phyloP scores from a whole-genome alignment of 2,797 vertebrate genomes.

The Takifugu rubripes region DNA sequence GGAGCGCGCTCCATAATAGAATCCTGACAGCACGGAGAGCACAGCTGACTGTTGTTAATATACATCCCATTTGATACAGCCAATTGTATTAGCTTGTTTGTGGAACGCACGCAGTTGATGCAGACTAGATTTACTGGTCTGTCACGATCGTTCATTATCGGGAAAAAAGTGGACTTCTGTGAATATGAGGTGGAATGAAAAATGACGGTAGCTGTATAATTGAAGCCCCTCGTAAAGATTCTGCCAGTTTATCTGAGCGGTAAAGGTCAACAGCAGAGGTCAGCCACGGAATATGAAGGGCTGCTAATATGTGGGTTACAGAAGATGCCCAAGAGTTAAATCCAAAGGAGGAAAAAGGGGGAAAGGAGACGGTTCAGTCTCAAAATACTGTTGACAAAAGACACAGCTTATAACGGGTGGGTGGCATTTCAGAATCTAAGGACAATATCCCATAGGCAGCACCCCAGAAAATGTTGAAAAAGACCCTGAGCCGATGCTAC shows the following conservation, averaged over 20 bases:
- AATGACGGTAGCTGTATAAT: constrained; percentile 36
- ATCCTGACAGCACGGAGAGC: constrained; percentile 72
- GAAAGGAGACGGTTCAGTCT: constrained; percentile 15
- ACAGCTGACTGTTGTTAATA: constrained; percentile 73
- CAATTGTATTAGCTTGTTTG: constrained; percentile 69
- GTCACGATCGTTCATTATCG: constrained; percentile 68
- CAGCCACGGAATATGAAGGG: constrained; percentile 27
- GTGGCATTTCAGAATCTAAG: constrained; percentile 65
- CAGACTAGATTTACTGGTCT: constrained; percentile 64
- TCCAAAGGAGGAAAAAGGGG: constrained; percentile 15
- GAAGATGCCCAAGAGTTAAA: constrained; percentile 48
- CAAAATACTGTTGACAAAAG: constrained; percentile 67
- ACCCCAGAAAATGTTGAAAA: constrained; percentile 54
- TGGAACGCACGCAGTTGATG: constrained; percentile 56
- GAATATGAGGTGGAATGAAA: constrained; percentile 61
- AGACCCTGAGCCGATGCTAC: constrained; percentile 65
- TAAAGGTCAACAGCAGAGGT: constrained; percentile 63
- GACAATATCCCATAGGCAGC: constrained; percentile 71
- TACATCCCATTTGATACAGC: constrained; percentile 71
- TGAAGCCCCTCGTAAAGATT: constrained; percentile 58
- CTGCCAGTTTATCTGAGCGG: constrained; percentile 49
- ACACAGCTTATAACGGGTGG: constrained; percentile 58
- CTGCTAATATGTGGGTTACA: constrained; percentile 24
- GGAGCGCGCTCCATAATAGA: constrained; percentile 74
- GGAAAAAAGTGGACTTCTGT: constrained; percentile 47